Conservation (phyloP, 1,140 invertebrate species). For the Ctenoplectra terminalis region DNA sequence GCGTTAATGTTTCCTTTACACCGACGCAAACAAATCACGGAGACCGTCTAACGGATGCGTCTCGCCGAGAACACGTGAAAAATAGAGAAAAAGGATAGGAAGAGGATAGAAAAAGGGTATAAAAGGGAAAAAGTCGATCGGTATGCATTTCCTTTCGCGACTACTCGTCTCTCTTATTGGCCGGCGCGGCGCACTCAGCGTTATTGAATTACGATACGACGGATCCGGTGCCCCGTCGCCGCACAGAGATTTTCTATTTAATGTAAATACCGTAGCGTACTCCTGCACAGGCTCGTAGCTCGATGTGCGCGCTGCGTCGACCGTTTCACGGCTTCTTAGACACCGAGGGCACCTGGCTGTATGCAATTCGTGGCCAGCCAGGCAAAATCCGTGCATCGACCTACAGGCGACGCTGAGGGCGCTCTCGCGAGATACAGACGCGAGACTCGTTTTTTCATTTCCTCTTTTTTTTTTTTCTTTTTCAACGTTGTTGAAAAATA, state of each 20-base stretch:
- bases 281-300: background rate
- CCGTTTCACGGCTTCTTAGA: slow-evolving; percentile 53
- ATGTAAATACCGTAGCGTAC: slow-evolving; percentile 42
- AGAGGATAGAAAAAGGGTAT: background rate
- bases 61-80: background rate
- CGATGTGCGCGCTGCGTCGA: background rate
- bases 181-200: slow-evolving; percentile 36
- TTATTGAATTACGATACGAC: slow-evolving; percentile 51
- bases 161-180: slow-evolving; percentile 45
- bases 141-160: slow-evolving; percentile 20
- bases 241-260: slow-evolving; percentile 52
- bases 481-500: background rate
- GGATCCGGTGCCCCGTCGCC: slow-evolving; percentile 37
- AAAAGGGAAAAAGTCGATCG: background rate
- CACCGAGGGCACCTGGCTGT: slow-evolving; percentile 46
- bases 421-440: background rate
- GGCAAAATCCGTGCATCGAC: slow-evolving; percentile 47
- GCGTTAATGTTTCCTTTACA: background rate
- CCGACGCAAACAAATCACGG: background rate
- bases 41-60: background rate
- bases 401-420: slow-evolving; percentile 33
- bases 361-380: slow-evolving; percentile 55
- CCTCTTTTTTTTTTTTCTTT: background rate
- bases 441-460: background rate
- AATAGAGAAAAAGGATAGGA: background rate